Conservation (phyloP, 1,140 invertebrate genomes). For the Neuroterus valhalla region DNA sequence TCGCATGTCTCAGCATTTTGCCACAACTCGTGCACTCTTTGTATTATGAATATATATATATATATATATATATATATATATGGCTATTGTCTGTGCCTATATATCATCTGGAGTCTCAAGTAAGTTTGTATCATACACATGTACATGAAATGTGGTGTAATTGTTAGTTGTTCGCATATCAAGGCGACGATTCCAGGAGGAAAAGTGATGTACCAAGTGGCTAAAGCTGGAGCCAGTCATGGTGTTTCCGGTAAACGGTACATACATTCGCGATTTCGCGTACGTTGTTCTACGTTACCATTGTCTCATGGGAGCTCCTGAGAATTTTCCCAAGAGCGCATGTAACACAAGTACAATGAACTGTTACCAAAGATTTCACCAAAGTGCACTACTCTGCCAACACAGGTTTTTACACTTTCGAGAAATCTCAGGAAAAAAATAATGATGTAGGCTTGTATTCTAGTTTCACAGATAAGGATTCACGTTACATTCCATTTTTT, state of each 20-base stretch:
- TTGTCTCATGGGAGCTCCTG: slow-evolving; percentile 1
- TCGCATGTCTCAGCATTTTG: no score
- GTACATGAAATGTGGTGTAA: neutral
- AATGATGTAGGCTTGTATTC: neutral
- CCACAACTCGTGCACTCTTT: no score
- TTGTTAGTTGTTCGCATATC: neutral
- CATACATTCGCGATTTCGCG: neutral
- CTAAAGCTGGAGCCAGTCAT: no score
- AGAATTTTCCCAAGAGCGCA: slow-evolving; percentile 21
- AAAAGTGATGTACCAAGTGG: slow-evolving; percentile 24
- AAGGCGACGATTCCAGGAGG: slow-evolving; percentile 20
- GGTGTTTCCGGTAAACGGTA: slow-evolving; percentile 25
- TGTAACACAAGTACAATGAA: slow-evolving; percentile 27
- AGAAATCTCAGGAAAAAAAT: slow-evolving; percentile 6
- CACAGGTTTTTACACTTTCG: slow-evolving; percentile 1
- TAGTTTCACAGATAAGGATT: neutral
- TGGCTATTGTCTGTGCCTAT: no score
- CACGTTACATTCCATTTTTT: no score
- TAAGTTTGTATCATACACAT: no score
- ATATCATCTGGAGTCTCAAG: no score
- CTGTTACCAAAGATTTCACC: slow-evolving; percentile 30
- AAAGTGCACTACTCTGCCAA: slow-evolving; percentile 15
- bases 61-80: slow-evolving; percentile 13
- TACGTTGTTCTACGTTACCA: no score
- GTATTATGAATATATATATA: no score